Base-by-base conservation (phyloP, 2,888 invertebrate genomes). In the Argyresthia goedartella region DNA sequence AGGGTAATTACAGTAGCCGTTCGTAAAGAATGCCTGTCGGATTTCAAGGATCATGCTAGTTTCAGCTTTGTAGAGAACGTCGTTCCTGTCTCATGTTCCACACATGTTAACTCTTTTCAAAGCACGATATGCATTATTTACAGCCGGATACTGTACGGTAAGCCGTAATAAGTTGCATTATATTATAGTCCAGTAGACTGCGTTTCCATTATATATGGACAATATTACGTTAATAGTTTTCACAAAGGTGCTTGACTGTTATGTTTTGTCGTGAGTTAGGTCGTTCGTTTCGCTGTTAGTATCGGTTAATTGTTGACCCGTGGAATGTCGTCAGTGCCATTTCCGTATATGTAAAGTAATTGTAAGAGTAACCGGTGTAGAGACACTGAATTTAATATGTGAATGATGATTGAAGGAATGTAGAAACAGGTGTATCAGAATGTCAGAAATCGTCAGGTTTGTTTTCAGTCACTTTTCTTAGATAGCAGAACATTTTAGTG, bases 281-380 rank as follows among this genome's bases (percentile, higher is more conserved):
- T 75, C 71, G 70, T 74, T 73, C 65, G 63, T 71, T 54, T 58
- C 56, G 54, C 53, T 48, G 51, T 52, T 53, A 71, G 66, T 73
- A 71, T 73, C 75, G 74, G 71, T 79, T 76, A 64, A 75, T 79
- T 81, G 81, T 84, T 82, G 76, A 81, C 84, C 85, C 85, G 84
- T 85, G 84, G 78, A 82, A 81, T 78, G 80, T 84, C 80, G 71
- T 73, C 73, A 79, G 85, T 85, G 85, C 85, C 85, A 85, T 85
- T 81, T 77, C 81, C 73, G 72, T 71, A 76, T 69, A 65, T 77
- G 73, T 81, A 78, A 67, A 75, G 74, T 78, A 67, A 60, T 62
- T 39, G 67, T 73, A 72, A 64, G 60, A 53, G 3, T 68, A 64
- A 61, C 64, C 65, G 63, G 67, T 59, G 69, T 66, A 55, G 60